phyloP scores from a whole-genome alignment of 2,113 vertebrate genomes.

The Pelodiscus sinensis region DNA sequence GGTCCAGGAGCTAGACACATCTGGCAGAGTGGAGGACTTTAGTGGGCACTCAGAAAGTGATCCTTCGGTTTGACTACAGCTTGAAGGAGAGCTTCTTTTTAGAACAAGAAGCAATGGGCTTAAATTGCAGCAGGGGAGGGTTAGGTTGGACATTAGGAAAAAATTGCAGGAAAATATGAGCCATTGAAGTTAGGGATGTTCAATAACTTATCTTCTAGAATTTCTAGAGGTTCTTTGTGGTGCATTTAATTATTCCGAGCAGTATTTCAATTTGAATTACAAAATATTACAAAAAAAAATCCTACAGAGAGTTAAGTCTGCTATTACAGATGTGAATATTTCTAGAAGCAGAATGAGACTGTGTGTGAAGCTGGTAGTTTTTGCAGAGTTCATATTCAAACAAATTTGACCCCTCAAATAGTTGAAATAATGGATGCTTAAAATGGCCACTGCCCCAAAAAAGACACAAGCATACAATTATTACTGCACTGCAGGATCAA shows the following conservation, averaged over 20 bases:
- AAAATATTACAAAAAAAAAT: background rate
- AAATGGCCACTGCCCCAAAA: conserved; percentile 35
- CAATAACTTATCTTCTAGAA: background rate
- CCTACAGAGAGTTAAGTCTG: conserved; percentile 25
- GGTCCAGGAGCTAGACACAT: too few species aligned
- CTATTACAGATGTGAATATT: conserved; percentile 5
- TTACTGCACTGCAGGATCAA: conserved; percentile 44
- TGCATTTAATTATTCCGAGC: background rate
- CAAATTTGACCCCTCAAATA: conserved; percentile 4
- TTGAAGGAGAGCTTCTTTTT: too few species aligned
- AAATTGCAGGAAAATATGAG: background rate
- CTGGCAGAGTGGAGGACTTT: too few species aligned
- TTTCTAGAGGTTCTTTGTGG: background rate
- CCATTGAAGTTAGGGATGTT: background rate
- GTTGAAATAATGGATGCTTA: conserved; percentile 11
- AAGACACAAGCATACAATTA: conserved; percentile 34
- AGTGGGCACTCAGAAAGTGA: too few species aligned
- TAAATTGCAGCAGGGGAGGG: too few species aligned
- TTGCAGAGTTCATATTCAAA: background rate
- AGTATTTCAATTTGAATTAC: background rate
- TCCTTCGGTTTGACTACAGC: too few species aligned
- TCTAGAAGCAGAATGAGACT: background rate
- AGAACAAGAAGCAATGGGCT: too few species aligned
- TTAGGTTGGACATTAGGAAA: too few species aligned
- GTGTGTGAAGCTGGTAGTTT: background rate